Base-by-base conservation (phyloP, 2,113 vertebrate species). In the Nycticebus coucang region DNA sequence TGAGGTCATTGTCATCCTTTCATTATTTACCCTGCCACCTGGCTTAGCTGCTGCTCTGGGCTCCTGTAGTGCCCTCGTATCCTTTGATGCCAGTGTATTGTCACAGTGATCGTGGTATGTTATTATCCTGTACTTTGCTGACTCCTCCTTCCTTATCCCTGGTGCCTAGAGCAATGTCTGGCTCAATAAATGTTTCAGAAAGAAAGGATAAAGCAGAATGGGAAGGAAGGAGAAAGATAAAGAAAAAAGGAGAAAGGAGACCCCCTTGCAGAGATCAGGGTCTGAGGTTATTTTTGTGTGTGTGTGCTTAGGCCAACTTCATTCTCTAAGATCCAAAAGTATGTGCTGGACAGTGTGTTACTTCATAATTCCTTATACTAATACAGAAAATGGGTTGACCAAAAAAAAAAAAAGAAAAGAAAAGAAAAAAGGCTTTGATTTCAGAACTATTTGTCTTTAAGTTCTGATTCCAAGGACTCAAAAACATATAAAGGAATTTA, bases 391-490 rank as follows among this genome's bases (percentile, higher is more conserved):
- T 82, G 10, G 8, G 33, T 89, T 82, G 75, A 45, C 17, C 7
- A 19, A 21, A 55, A 68, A 60, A 15, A 15, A 53, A 64, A 57
- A 12, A 77, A 60, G 57, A 78, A 37, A 94, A 37, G 68, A 53
- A 64, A 57, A 12, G 62, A 60, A 66, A 78, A 37, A 94, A 37
- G 68, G 26, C 30, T 41, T 94, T 78, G 28, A 24, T 79, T 24
- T 95, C 64, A 89, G 78, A 90, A 82, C 33, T 37, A 66, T 19
- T 64, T 86, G 59, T 68, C 59, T 97, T 92, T 93, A 85, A 83
- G 37, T 95, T 88, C 78, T 88, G n/a, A 93, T 88, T 72, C 37
- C 66, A 30, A 7, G 22, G 53, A 83, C 75, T 14, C 37, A 69
- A 68, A 89, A 64, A 60, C 75, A 59, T 50, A 84, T 79, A 74